Conservation (phyloP, 2,797 vertebrate genomes). For the Thaleichthys pacificus region DNA sequence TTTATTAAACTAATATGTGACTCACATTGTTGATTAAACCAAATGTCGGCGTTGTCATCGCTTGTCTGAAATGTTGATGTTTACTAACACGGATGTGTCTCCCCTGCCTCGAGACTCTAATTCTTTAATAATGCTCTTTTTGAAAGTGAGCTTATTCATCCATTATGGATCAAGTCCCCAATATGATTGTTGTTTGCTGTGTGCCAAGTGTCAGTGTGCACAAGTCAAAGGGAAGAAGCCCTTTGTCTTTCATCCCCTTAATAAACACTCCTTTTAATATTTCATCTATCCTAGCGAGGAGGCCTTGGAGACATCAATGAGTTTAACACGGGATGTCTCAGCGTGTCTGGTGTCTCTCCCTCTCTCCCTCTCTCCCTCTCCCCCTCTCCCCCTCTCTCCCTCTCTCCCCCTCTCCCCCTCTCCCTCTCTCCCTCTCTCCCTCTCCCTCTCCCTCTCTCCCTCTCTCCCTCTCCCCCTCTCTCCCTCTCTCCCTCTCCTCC, state of each 20-base stretch:
- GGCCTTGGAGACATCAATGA: constrained; percentile 69
- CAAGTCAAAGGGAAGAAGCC: constrained; percentile 81
- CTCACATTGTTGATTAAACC: constrained; percentile 38
- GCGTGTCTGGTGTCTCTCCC: constrained; percentile 33
- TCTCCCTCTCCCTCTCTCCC: no score
- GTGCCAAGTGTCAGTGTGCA: constrained; percentile 80
- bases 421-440: no score
- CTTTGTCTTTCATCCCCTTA: constrained; percentile 80
- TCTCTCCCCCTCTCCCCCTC: no score
- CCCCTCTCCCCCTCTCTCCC: no score
- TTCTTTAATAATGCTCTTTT: constrained; percentile 78
- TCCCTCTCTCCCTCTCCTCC: no score
- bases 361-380: no score
- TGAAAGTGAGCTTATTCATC: constrained; percentile 74
- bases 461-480: no score
- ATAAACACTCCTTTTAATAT: constrained; percentile 83
- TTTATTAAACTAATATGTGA: constrained; percentile 30
- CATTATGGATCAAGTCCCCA: constrained; percentile 80
- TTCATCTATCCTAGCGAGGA: constrained; percentile 68
- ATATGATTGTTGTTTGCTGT: constrained; percentile 80
- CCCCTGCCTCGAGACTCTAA: constrained; percentile 57
- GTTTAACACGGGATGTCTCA: constrained; percentile 68
- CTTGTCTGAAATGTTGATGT: constrained; percentile 69
- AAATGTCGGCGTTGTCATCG: constrained; percentile 46
- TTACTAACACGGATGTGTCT: constrained; percentile 56